Evolutionary conservation across 64 coral and sea anemone genomes (phyloP).

Genomic region (Montipora sp.): DNA sequence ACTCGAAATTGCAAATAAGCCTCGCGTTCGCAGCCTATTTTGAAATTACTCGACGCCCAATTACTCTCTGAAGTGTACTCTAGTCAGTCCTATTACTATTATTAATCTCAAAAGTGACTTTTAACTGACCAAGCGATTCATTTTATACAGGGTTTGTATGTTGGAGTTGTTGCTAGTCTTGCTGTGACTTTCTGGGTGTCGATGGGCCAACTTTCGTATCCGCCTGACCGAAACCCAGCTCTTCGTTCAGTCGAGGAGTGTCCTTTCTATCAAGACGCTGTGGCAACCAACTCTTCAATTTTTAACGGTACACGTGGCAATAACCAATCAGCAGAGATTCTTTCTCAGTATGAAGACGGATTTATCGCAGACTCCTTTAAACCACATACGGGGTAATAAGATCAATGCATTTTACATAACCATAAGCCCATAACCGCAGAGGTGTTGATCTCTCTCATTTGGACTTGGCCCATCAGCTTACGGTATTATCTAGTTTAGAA

Average conservation of each 20-base stretch:
- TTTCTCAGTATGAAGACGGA: conserved; percentile 46
- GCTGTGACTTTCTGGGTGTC: conserved; percentile 68
- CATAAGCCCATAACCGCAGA: too few species aligned
- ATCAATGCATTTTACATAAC: not conserved
- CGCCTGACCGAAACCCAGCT: conserved; percentile 80
- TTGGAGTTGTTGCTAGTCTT: conserved; percentile 59
- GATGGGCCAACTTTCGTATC: conserved; percentile 58
- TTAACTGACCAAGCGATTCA: too few species aligned
- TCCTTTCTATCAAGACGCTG: conserved; percentile 55
- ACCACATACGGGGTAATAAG: conserved; percentile 56
- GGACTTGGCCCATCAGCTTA: too few species aligned
- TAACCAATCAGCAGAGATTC: not conserved
- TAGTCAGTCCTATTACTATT: too few species aligned
- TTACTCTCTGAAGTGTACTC: too few species aligned
- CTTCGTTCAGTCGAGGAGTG: conserved; percentile 59
- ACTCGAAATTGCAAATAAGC: too few species aligned
- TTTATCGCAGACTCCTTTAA: conserved; percentile 71
- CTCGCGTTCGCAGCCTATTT: too few species aligned
- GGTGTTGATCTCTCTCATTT: too few species aligned
- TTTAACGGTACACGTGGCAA: conserved; percentile 1
- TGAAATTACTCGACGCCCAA: too few species aligned
- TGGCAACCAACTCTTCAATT: not conserved
- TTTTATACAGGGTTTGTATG: conserved; percentile 70
- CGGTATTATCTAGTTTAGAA: too few species aligned
- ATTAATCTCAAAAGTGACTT: too few species aligned